These are phyloP conservation scores for Arrhopalites spinosus DNA, from an alignment of 2,888 invertebrate genomes.

Conservation along the genomic window DNA sequence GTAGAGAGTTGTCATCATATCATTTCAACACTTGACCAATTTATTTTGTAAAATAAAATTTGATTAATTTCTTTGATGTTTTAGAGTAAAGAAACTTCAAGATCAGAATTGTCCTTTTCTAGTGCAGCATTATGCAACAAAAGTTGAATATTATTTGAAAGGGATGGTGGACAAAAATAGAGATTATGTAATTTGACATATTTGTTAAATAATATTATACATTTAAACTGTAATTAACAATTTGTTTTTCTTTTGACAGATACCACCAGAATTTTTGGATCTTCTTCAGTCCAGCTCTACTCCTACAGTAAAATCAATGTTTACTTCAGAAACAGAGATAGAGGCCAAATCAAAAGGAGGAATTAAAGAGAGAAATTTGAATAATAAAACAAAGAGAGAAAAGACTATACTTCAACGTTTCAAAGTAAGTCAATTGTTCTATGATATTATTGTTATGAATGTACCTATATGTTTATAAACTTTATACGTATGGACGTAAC, in stretches of 20 bases:
- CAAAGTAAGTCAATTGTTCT: no score
- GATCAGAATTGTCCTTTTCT: slow-evolving; percentile 41
- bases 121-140: slow-evolving; percentile 48
- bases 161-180: slow-evolving; percentile 50
- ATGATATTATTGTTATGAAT: no score
- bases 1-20: slow-evolving; percentile 22
- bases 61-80: no score
- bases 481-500: no score
- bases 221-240: background rate
- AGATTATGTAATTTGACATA: slow-evolving; percentile 43
- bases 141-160: slow-evolving; percentile 43
- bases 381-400: slow-evolving; percentile 37
- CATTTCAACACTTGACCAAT: no score
- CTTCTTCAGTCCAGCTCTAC: slow-evolving; percentile 41
- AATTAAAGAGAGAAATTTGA: background rate
- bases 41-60: no score
- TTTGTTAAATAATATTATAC: background rate
- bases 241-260: slow-evolving; percentile 32
- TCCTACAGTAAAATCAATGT: slow-evolving; percentile 32
- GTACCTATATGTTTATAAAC: no score
- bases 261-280: slow-evolving; percentile 52
- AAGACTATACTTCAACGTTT: slow-evolving; percentile 52
- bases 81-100: slow-evolving; percentile 38
- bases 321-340: background rate
- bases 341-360: background rate